Conservation (phyloP, 1,140 invertebrate genomes). For the Pseudoatta argentina region DNA sequence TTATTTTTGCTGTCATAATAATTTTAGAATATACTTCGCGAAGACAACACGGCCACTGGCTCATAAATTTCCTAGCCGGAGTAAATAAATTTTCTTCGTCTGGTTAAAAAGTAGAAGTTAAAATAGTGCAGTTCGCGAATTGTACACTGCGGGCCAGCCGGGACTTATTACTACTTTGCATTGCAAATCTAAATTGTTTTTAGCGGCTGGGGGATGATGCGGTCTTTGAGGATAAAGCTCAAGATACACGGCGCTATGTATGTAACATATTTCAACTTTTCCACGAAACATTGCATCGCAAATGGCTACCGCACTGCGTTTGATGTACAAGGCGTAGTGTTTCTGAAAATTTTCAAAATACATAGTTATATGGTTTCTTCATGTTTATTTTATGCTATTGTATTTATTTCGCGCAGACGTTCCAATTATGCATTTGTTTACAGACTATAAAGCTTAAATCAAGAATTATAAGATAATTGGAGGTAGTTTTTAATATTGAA, state of each 20-base stretch:
- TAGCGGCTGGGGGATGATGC: slow-evolving; percentile 52
- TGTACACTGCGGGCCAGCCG: not conserved
- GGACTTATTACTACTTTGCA: slow-evolving; percentile 55
- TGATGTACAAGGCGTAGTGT: not conserved
- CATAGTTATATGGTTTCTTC: not conserved
- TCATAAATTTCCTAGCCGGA: slow-evolving; percentile 43
- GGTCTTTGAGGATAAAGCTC: slow-evolving; percentile 57
- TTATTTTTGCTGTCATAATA: not conserved
- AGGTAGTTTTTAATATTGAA: not conserved
- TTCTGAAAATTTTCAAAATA: not conserved
- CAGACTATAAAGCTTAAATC: not conserved
- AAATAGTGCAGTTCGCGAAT: slow-evolving; percentile 39
- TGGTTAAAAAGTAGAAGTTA: slow-evolving; percentile 51
- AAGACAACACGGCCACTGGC: not conserved
- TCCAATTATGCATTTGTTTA: not conserved
- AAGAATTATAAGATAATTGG: not conserved
- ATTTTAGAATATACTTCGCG: slow-evolving; percentile 21
- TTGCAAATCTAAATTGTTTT: slow-evolving; percentile 63
- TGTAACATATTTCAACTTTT: slow-evolving; percentile 49
- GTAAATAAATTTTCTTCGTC: slow-evolving; percentile 56
- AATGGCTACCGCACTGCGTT: not conserved
- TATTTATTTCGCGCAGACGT: too few relatives aligned
- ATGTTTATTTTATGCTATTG: not conserved
- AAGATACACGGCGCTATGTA: slow-evolving; percentile 38
- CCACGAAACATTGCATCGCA: slow-evolving; percentile 41